phyloP scores from a whole-genome alignment of 1,140 invertebrate species.

The Aphelinus atriplicis region DNA sequence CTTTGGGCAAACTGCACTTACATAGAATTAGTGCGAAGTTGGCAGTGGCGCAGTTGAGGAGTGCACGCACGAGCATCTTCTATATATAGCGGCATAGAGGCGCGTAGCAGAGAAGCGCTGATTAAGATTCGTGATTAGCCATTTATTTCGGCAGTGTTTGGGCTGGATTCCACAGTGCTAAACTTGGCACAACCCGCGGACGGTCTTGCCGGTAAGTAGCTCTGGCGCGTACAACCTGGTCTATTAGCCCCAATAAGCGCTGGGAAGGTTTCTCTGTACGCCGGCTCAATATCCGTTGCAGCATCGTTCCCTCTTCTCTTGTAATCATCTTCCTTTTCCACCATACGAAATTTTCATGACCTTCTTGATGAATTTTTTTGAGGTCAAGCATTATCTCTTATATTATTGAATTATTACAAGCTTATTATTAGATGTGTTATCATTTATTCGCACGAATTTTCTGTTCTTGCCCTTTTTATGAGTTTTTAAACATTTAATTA shows the following conservation, averaged over 20 bases:
- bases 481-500: too few relatives aligned
- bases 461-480: too few relatives aligned
- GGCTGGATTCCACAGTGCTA: constrained; percentile 56
- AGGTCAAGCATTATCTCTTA: not conserved
- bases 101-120: constrained; percentile 50
- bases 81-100: constrained; percentile 33
- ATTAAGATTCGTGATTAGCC: constrained; percentile 62
- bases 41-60: too few relatives aligned
- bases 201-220: constrained; percentile 24
- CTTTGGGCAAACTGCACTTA: too few relatives aligned
- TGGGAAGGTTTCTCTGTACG: constrained; percentile 50
- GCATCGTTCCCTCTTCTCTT: not conserved
- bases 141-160: constrained; percentile 64
- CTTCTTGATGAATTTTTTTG: constrained; percentile 12
- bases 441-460: too few relatives aligned
- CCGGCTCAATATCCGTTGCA: not conserved
- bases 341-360: not conserved
- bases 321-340: too few relatives aligned
- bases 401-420: too few relatives aligned
- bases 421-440: too few relatives aligned
- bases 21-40: not conserved
- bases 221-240: constrained; percentile 56
- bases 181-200: constrained; percentile 55
- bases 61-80: not conserved
- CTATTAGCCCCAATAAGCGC: constrained; percentile 61